These are phyloP conservation scores for Volucella inanis DNA, from an alignment of 2,888 invertebrate species.

Conservation along the genomic window DNA sequence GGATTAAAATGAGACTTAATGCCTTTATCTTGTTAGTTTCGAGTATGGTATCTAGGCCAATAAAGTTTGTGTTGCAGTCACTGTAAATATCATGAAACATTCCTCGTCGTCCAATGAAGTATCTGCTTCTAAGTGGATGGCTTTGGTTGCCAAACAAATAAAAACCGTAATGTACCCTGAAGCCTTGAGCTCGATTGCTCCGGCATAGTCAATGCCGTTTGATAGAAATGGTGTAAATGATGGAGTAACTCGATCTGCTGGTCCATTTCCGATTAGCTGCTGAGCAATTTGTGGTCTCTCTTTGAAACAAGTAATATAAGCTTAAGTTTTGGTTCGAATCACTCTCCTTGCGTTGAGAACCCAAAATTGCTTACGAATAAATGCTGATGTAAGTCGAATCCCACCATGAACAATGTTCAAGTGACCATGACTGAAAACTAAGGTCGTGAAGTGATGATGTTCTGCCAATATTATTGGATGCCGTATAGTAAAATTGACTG, in stretches of 20 bases:
- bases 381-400: no score
- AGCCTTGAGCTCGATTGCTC: conserved; percentile 38
- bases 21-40: conserved; percentile 5
- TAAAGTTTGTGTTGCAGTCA: conserved; percentile 47
- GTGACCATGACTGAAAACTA: no score
- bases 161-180: conserved; percentile 55
- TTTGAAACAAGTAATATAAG: conserved; percentile 50
- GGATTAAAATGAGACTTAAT: conserved; percentile 52
- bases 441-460: no score
- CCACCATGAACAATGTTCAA: no score
- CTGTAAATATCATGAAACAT: conserved; percentile 38
- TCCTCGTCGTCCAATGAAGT: conserved; percentile 55
- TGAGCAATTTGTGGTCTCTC: conserved; percentile 24
- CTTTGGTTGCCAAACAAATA: conserved; percentile 58
- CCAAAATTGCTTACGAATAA: conserved; percentile 8
- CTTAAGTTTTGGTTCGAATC: neutral
- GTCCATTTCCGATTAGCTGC: conserved; percentile 61
- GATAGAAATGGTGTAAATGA: conserved; percentile 37
- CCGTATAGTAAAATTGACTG: no score
- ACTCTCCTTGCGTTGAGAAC: neutral
- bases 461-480: no score
- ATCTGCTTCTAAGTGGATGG: conserved; percentile 64
- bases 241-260: conserved; percentile 39
- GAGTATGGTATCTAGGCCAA: conserved; percentile 23
- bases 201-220: conserved; percentile 56